Percentiles rank a stretch among this genome's conserved stretches.
Evolutionary conservation across 2,113 vertebrate genomes (phyloP).

Genomic region (Cinclus cinclus): DNA sequence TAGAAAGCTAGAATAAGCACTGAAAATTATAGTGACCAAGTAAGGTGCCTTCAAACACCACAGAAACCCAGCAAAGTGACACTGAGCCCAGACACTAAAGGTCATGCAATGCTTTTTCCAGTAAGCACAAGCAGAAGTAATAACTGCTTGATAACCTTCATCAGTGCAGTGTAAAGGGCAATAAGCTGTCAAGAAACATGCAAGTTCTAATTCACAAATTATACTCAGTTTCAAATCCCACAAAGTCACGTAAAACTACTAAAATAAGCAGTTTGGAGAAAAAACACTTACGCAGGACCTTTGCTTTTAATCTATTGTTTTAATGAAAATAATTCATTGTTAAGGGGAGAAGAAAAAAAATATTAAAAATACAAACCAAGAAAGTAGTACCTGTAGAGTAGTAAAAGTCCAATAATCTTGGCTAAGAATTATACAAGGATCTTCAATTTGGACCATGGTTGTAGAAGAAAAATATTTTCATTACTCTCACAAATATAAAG

Average conservation of each 20-base stretch:
- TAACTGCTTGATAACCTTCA: background rate
- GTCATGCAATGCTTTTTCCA: background rate
- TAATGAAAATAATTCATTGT: background rate
- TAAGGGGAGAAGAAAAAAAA: background rate
- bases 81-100: background rate
- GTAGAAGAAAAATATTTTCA: background rate
- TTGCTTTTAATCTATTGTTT: background rate
- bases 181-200: background rate
- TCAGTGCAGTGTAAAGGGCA: background rate
- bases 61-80: background rate
- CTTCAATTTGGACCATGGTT: background rate
- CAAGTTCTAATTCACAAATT: background rate
- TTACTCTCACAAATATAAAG: background rate
- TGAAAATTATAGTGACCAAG: background rate
- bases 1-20: background rate
- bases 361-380: background rate
- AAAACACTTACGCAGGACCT: background rate
- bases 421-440: background rate
- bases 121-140: background rate
- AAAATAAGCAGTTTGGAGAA: background rate
- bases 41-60: background rate
- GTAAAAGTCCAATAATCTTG: background rate
- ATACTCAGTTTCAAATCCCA: background rate
- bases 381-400: background rate
- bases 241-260: background rate